These are phyloP conservation scores for Fistularia commersonii DNA, from an alignment of 2,797 vertebrate genomes.

Conservation along the genomic window DNA sequence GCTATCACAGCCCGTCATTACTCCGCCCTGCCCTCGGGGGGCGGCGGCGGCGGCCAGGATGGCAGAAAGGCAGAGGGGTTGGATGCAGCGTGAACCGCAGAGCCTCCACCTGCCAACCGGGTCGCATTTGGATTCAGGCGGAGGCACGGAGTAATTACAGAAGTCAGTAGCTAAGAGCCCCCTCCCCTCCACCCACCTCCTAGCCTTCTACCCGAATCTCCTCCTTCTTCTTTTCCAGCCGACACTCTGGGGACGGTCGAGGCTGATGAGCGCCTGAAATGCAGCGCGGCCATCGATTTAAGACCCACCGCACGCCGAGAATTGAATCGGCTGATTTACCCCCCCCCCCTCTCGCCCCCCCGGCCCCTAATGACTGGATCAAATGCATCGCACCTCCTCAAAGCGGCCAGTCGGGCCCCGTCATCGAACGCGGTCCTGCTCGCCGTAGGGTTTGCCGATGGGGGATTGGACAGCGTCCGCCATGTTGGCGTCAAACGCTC, in stretches of 20 bases:
- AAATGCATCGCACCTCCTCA: constrained; percentile 70
- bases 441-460: too few species aligned
- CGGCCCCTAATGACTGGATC: constrained; percentile 74
- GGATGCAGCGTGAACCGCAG: too few species aligned
- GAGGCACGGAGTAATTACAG: constrained; percentile 71
- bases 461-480: too few species aligned
- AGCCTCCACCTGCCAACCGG: constrained; percentile 70
- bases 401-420: constrained; percentile 30
- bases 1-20: constrained; percentile 35
- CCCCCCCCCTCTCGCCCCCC: constrained; percentile 48
- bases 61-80: too few species aligned
- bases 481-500: too few species aligned
- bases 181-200: constrained; percentile 14
- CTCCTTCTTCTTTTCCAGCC: constrained; percentile 28
- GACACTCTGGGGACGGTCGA: constrained; percentile 55
- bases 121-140: constrained; percentile 76
- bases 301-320: constrained; percentile 73
- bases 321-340: constrained; percentile 71
- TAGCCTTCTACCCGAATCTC: constrained; percentile 3
- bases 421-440: constrained; percentile 46
- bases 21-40: constrained; percentile 43
- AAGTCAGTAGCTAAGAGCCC: constrained; percentile 64
- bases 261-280: constrained; percentile 75
- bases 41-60: too few species aligned
- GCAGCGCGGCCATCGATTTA: constrained; percentile 76